A percentile compares a stretch with the other conserved stretches of the same genome.
Evolutionary conservation across 2,113 vertebrate genomes (phyloP).

Genomic region (Henicopernis longicauda): DNA sequence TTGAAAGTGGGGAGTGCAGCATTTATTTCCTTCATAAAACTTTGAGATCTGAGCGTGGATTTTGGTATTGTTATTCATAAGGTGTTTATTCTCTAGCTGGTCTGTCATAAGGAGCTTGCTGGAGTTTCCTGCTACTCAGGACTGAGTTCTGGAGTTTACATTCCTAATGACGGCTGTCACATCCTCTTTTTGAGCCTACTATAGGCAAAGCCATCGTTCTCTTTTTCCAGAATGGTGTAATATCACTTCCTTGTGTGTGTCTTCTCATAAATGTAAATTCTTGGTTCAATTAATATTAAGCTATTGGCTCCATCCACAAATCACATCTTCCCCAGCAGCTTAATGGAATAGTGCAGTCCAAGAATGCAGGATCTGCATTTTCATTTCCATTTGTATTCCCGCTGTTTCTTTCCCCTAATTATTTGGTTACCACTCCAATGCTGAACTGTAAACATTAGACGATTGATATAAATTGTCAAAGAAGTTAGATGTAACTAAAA

Average conservation of each 20-base stretch:
- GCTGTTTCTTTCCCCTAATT: neutral
- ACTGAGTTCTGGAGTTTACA: neutral
- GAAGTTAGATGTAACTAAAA: neutral
- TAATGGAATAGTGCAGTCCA: neutral
- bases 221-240: neutral
- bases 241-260: neutral
- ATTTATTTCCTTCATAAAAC: neutral
- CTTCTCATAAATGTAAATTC: neutral
- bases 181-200: neutral
- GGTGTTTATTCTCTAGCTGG: neutral
- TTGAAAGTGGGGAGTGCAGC: neutral
- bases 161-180: neutral
- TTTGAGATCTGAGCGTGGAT: neutral
- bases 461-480: neutral
- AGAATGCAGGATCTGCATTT: neutral
- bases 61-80: neutral
- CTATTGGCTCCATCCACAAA: neutral
- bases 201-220: neutral
- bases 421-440: neutral
- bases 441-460: neutral
- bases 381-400: neutral
- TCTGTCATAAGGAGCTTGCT: neutral
- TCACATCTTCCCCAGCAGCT: neutral
- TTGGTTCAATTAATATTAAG: neutral
- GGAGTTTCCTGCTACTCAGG: neutral